Base-by-base conservation (phyloP, 2,888 invertebrate genomes). In the Yponomeuta evonymella region DNA sequence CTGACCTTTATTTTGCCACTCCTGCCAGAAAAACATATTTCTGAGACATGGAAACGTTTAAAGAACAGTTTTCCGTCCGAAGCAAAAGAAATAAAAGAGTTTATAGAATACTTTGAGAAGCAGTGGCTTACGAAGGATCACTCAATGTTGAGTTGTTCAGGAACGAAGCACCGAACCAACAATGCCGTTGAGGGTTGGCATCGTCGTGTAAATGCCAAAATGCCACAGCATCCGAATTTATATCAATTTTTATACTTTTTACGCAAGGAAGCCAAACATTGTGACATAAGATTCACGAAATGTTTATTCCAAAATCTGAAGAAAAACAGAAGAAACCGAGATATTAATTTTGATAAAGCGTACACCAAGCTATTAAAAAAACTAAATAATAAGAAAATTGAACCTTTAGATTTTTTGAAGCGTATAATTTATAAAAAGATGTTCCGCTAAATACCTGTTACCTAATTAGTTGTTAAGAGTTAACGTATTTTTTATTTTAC, bases 121-220 rank as follows among this genome's bases (percentile, higher is more conserved):
- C 48, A 48, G 12, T 58, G 69, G 69, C 58, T 30, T 29, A 12
- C 10, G 30, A 69, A 69, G 33, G 15, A 51, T 51, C 23, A 48
- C 23, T 29, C 23, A 69, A 69, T 58, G 29, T 23, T 65, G 43
- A 69, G 69, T n/a, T 48, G 48, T 69, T 30, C 69, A 29, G 29
- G 51, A 48, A 29, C 48, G 33, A 30, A 43, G 51, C 69, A 69
- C 33, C 58, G 58, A 15, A 58, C 58, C n/a, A 58, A 11, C 48
- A 43, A 30, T 23, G 51, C 29, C 48, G 23, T 69, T 51, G 69
- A 69, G 10, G 68, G 68, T 29, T 68, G 68, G 68, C 69, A 69
- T 69, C 23, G 43, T 29, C 48, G 69, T 29, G 15, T 69, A 69
- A 69, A 69, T 69, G 43, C 12, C 30, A 69, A 43, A 48, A 48